A percentile compares a stretch with the other conserved stretches of the same genome.
These are phyloP conservation scores for Abrostola triplasia DNA, from an alignment of 2,888 invertebrate genomes.

Conservation along the genomic window DNA sequence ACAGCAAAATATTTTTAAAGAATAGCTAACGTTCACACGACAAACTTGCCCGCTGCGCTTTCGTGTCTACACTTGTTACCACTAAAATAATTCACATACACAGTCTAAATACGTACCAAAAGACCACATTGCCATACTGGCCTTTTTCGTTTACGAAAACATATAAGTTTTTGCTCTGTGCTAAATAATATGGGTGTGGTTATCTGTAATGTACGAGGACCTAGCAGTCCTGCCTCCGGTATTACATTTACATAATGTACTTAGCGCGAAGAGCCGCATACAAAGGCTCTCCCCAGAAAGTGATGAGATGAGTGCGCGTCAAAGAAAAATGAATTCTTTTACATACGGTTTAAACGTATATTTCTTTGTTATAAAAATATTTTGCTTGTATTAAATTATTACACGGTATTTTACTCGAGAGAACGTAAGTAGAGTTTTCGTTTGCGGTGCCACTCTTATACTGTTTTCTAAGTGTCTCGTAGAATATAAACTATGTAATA, in stretches of 20 bases:
- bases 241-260: slow-evolving; percentile 86
- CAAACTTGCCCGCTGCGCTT: slow-evolving; percentile 42
- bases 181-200: slow-evolving; percentile 77
- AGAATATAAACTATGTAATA: slow-evolving; percentile 44
- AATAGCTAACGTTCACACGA: slow-evolving; percentile 33
- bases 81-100: slow-evolving; percentile 46
- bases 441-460: slow-evolving; percentile 62
- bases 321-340: slow-evolving; percentile 75
- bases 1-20: slow-evolving; percentile 40
- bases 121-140: slow-evolving; percentile 13
- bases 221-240: slow-evolving; percentile 76
- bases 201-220: slow-evolving; percentile 72
- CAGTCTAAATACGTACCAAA: slow-evolving; percentile 41
- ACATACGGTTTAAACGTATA: slow-evolving; percentile 60
- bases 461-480: slow-evolving; percentile 52
- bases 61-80: slow-evolving; percentile 35
- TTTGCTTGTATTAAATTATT: slow-evolving; percentile 73
- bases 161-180: slow-evolving; percentile 54
- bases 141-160: slow-evolving; percentile 20
- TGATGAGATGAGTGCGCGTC: slow-evolving; percentile 70
- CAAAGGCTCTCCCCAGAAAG: slow-evolving; percentile 78
- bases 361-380: slow-evolving; percentile 60
- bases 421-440: slow-evolving; percentile 59
- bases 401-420: slow-evolving; percentile 65
- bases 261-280: slow-evolving; percentile 79